Evolutionary conservation across 1,140 invertebrate genomes (phyloP), one percentile per base, ranked within the genome.

Genomic region (Gonioctena quinquepunctata): DNA sequence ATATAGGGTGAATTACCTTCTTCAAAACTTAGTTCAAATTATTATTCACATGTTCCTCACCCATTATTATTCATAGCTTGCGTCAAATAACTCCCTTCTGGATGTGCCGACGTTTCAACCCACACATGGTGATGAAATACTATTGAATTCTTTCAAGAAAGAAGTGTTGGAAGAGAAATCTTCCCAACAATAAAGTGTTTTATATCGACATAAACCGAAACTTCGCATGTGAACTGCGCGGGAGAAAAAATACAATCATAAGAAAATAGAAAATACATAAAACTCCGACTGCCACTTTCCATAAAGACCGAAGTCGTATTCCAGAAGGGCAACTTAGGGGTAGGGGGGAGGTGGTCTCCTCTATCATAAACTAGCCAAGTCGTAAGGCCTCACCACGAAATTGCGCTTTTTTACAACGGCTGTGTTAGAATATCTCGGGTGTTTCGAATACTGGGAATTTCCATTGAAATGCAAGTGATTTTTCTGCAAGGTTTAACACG

Each of bases 201-300:
- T 42, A 42, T 42, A 42, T 42, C 33, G 33, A 42, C 33, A 42
- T 42, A 42, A 42, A 42, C 33, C 16, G 33, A n/a, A 42, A 42
- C 13, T 42, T 42, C 13, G 33, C 13, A 42, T 42, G 33, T 42
- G 16, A n/a, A 42, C 33, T 42, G 33, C 33, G 33, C 16, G n/a
- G n/a, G 33, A 42, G 27, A 62, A 62, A 62, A 62, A 62, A 62
- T 62, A 62, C 28, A 48, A 62, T 62, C 60, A 62, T 66, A 33
- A 70, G 27, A 70, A 65, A 65, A 70, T 54, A 64, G 52, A 70
- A 68, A 70, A 59, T 42, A 60, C 57, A 63, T 70, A 70, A 70
- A 70, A 60, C 33, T 33, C 28, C 28, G 56, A 22, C 59, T 69
- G 67, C 22, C 25, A 63, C 33, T 50, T 63, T 63, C 60, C 59